A percentile compares a stretch with the other conserved stretches of the same genome.
Conservation (phyloP, 2,888 invertebrate species). For the Pollenia griseotomentosa region DNA sequence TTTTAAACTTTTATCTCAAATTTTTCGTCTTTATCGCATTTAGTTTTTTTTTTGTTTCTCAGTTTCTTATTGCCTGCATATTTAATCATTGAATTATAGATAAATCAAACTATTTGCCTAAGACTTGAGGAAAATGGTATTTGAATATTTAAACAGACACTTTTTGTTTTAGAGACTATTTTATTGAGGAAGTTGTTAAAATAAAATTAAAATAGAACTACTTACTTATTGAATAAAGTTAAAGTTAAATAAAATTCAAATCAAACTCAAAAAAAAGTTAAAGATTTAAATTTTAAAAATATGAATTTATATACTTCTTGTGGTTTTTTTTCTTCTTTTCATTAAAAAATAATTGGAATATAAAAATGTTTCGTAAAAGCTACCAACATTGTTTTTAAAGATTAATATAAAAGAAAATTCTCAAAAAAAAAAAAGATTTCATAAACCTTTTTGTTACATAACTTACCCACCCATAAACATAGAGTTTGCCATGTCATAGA, state of each 20-base stretch:
- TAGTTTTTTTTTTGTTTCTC: background rate
- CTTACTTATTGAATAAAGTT: background rate
- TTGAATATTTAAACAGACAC: conserved; percentile 44
- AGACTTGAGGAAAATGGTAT: conserved; percentile 35
- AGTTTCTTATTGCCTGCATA: conserved; percentile 33
- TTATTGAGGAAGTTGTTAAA: conserved; percentile 15
- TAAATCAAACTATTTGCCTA: conserved; percentile 53
- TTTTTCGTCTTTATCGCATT: conserved; percentile 1
- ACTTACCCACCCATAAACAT: conserved; percentile 41
- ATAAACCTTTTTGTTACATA: background rate
- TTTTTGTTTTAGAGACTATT: conserved; percentile 7
- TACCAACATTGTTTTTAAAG: no score
- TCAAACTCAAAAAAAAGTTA: no score
- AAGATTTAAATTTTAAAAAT: no score
- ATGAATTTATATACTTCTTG: background rate
- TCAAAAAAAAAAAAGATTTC: background rate
- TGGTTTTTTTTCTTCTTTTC: background rate
- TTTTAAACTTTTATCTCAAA: conserved; percentile 41
- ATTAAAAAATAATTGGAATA: no score
- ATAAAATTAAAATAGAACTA: background rate
- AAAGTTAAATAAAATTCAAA: no score
- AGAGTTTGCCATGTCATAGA: conserved; percentile 62
- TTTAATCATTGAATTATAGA: conserved; percentile 33
- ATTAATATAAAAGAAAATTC: background rate
- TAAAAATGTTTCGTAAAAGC: no score